A percentile compares a stretch with the other conserved stretches of the same genome.
Evolutionary conservation across 2,888 invertebrate genomes (phyloP).

Genomic region (Gymnocheta viridis): DNA sequence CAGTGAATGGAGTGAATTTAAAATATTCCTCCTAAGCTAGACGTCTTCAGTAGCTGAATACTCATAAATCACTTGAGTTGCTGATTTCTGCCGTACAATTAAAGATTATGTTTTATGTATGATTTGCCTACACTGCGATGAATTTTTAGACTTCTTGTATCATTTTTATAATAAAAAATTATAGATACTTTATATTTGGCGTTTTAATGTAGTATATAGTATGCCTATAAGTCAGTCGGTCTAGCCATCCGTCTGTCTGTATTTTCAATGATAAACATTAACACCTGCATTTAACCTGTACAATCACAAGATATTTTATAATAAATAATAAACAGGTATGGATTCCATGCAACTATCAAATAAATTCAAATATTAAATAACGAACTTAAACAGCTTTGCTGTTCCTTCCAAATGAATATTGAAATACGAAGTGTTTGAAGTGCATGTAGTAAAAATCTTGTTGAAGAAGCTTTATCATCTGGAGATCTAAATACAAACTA

Average conservation of each 20-base stretch:
- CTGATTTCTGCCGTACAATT: constrained; percentile 59
- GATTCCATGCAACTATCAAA: neutral
- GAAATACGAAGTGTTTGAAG: neutral
- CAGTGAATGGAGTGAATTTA: neutral
- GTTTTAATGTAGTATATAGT: constrained; percentile 29
- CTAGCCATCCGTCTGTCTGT: neutral
- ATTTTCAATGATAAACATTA: constrained; percentile 50
- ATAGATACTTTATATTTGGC: constrained; percentile 42
- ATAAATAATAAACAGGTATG: constrained; percentile 46
- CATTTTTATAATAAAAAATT: neutral
- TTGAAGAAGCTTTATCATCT: neutral
- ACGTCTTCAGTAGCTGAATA: constrained; percentile 55
- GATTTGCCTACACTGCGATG: constrained; percentile 38
- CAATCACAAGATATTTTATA: constrained; percentile 50
- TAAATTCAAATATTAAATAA: constrained; percentile 7
- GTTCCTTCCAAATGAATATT: neutral
- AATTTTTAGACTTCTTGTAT: neutral
- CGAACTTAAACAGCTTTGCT: neutral
- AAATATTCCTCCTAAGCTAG: constrained; percentile 43
- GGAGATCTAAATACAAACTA: too few relatives aligned
- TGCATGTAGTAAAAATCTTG: neutral
- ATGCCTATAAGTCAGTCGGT: neutral
- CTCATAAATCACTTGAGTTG: constrained; percentile 57
- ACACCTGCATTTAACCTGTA: constrained; percentile 60
- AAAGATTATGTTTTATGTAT: constrained; percentile 46